A percentile compares a stretch with the other conserved stretches of the same genome.
Conservation (phyloP, 2,797 vertebrate genomes). For the Squalus acanthias region DNA sequence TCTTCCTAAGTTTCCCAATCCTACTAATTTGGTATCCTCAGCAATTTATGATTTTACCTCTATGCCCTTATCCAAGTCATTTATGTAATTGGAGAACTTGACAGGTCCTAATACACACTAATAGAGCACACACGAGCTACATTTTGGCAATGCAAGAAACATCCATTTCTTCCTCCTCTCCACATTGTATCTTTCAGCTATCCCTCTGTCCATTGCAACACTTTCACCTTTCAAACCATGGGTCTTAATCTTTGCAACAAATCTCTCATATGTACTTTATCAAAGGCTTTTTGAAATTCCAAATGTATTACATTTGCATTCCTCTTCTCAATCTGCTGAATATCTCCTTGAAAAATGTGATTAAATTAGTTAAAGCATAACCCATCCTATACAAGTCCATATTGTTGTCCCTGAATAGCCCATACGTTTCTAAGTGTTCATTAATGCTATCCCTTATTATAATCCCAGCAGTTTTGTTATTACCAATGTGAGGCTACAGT, state of each 20-base stretch:
- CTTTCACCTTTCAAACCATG: neutral
- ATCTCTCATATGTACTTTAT: neutral
- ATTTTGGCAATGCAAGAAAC: neutral
- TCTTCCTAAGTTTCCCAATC: neutral
- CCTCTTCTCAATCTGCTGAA: neutral
- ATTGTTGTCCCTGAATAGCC: neutral
- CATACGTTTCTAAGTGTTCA: neutral
- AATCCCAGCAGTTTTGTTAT: neutral
- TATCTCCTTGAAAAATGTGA: neutral
- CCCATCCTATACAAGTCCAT: neutral
- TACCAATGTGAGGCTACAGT: neutral
- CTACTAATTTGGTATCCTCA: neutral
- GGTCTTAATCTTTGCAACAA: neutral
- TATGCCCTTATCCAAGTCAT: neutral
- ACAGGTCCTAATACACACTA: too few species aligned
- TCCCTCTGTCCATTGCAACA: neutral
- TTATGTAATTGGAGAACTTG: neutral
- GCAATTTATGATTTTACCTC: neutral
- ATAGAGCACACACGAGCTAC: too few species aligned
- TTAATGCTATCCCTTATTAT: neutral
- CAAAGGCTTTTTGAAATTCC: neutral
- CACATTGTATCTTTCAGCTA: neutral
- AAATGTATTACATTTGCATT: neutral
- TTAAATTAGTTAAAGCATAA: neutral
- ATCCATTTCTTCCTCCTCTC: too few species aligned